Evolutionary conservation across 2,888 invertebrate genomes (phyloP).

Genomic region (Drosophila macrothrix): DNA sequence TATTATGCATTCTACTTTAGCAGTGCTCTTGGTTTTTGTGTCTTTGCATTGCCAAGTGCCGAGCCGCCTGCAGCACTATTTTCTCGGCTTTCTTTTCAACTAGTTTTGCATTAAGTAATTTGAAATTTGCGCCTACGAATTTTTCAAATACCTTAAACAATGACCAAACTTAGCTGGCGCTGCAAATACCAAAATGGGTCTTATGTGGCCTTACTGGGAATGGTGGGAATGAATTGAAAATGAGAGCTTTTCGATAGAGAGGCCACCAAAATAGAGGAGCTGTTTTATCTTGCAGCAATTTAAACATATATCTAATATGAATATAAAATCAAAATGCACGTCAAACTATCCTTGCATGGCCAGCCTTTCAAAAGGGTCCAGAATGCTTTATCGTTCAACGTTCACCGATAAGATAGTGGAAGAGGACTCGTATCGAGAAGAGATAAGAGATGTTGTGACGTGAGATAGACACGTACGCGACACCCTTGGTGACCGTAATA

Average conservation of each 20-base stretch:
- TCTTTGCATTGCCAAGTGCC: slow-evolving; percentile 44
- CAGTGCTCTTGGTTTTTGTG: slow-evolving; percentile 30
- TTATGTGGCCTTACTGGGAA: background rate
- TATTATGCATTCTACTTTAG: slow-evolving; percentile 54
- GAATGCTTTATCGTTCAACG: background rate
- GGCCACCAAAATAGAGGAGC: background rate
- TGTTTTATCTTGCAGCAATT: background rate
- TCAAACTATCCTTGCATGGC: background rate
- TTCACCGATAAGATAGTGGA: background rate
- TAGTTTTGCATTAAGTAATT: slow-evolving; percentile 62
- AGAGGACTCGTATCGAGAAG: background rate
- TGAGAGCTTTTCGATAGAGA: too few relatives aligned
- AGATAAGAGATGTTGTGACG: background rate
- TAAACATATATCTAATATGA: background rate
- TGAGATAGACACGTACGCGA: background rate
- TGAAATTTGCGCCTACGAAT: slow-evolving; percentile 28
- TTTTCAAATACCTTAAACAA: slow-evolving; percentile 2
- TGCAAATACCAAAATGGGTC: background rate
- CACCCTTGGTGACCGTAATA: background rate
- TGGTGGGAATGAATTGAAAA: too few relatives aligned
- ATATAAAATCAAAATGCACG: background rate
- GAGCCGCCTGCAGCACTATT: slow-evolving; percentile 23
- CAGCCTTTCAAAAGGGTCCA: background rate
- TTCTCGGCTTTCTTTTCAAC: slow-evolving; percentile 27
- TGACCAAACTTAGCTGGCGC: background rate